Evolutionary conservation across 2,888 invertebrate genomes (phyloP), one percentile per base, ranked within the genome.

Genomic region (Cantharis rufa): DNA sequence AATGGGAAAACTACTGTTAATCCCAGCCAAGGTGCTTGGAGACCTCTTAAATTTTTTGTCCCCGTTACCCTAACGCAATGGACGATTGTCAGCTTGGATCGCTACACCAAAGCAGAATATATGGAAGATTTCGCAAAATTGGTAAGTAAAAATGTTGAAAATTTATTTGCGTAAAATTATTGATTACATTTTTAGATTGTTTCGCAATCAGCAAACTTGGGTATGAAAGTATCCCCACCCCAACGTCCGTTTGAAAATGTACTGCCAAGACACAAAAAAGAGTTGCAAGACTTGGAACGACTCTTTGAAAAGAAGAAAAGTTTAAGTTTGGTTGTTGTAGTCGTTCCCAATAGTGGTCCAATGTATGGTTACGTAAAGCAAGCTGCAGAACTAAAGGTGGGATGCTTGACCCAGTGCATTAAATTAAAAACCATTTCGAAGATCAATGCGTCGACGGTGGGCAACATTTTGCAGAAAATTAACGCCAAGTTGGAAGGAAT

Each of bases 401-500:
- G 94, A 0, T 90, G 94, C 74, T 85, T 94, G 66, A 95, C 95
- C 0, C 97, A 94, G 85, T 97, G 94, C 87, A 90, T 93, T 78
- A 93, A 92, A 88, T 81, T 86, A 0, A 80, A 78, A 0, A 93
- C 92, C 0, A 76, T 92, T 0, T 74, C 78, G 2, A 87, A 80
- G 64, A 87, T 48, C n/a, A 48, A 48, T n/a, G 48, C 48, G 48
- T 48, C 92, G 74, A 94, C 95, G 0, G 89, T 93, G 0, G 87
- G 88, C 0, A 96, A 96, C 84, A 93, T 96, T 78, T 85, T 95
- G n/a, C 86, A 95, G 0, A 97, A 94, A 83, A 92, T 94, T 0
- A 95, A 95, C 84, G 92, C 95, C 0, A 98, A 98, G 87, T 84
- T 97, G 75, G 95, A 95, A 88, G 96, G 96, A 0, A 88, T 92